A percentile compares a stretch with the other conserved stretches of the same genome.
phyloP scores from a whole-genome alignment of 2,797 vertebrate species.

The Acanthurus tractus region DNA sequence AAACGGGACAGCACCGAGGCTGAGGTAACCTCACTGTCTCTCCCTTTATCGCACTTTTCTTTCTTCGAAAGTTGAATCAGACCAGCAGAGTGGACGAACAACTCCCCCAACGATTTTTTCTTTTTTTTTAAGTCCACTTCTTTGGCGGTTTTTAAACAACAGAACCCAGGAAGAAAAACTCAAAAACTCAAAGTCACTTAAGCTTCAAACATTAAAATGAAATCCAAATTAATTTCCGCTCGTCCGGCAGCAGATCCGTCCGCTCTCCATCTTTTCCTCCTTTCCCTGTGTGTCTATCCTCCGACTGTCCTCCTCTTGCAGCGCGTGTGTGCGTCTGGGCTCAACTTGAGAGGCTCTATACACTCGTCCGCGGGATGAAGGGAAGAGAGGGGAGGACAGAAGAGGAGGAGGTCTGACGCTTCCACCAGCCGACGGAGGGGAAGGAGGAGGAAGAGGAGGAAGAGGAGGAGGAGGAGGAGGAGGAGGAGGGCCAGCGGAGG shows the following conservation, averaged over 20 bases:
- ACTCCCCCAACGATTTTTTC: constrained; percentile 23
- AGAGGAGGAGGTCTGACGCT: constrained; percentile 65
- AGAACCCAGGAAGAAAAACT: constrained; percentile 16
- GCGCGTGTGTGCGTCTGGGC: constrained; percentile 50
- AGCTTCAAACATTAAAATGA: constrained; percentile 24
- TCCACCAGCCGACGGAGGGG: constrained; percentile 66
- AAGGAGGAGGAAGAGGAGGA: constrained; percentile 38
- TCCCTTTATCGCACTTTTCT: constrained; percentile 40
- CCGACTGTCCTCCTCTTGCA: constrained; percentile 51
- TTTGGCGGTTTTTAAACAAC: constrained; percentile 1
- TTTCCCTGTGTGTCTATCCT: constrained; percentile 25
- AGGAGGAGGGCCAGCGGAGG: constrained; percentile 38
- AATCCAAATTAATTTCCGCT: constrained; percentile 62
- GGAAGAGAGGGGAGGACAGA: constrained; percentile 47
- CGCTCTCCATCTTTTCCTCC: constrained; percentile 31
- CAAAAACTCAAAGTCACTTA: constrained; percentile 39
- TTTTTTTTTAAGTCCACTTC: constrained; percentile 55
- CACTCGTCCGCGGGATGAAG: constrained; percentile 71
- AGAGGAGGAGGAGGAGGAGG: constrained; percentile 37
- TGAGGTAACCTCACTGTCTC: constrained; percentile 21
- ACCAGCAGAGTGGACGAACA: constrained; percentile 30
- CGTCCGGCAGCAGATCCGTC: constrained; percentile 49
- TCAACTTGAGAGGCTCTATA: constrained; percentile 74
- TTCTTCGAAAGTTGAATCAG: constrained; percentile 63
- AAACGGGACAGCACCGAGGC: constrained; percentile 52